Percentiles rank a stretch among this genome's conserved stretches.
Evolutionary conservation across 2,888 invertebrate species (phyloP).

Genomic region (Anodontia alba): DNA sequence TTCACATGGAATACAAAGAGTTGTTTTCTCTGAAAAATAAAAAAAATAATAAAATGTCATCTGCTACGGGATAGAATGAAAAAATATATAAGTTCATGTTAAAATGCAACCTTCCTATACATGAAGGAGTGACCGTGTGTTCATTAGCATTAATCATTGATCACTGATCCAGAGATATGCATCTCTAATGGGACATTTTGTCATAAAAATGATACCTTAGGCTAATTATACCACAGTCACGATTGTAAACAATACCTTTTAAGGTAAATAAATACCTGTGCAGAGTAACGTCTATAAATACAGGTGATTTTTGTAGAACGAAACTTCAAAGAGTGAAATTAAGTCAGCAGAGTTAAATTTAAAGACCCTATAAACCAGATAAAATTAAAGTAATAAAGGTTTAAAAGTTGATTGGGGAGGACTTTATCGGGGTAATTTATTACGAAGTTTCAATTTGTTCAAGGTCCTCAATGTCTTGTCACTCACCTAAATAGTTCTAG

Average conservation of each 20-base stretch:
- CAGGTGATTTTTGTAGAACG: background rate
- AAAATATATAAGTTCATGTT: too few species aligned
- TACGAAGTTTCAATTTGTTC: background rate
- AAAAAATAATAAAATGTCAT: too few species aligned
- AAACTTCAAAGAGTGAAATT: slow-evolving; percentile 2
- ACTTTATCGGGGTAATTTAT: background rate
- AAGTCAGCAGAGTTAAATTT: slow-evolving; percentile 11
- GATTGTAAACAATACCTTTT: slow-evolving; percentile 12
- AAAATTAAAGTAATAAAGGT: slow-evolving; percentile 3
- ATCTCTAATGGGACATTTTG: background rate
- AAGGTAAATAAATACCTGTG: slow-evolving; percentile 16
- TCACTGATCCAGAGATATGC: slow-evolving; percentile 2
- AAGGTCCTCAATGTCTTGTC: background rate
- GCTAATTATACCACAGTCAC: slow-evolving; percentile 1
- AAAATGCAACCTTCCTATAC: too few species aligned
- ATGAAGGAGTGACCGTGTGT: too few species aligned
- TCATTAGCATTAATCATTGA: too few species aligned
- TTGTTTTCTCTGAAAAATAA: too few species aligned
- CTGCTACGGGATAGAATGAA: too few species aligned
- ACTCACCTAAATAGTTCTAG: too few species aligned
- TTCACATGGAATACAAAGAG: too few species aligned
- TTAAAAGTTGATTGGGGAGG: background rate
- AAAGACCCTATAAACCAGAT: background rate
- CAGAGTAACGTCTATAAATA: background rate
- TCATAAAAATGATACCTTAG: slow-evolving; percentile 2